Evolutionary conservation across 2,113 vertebrate genomes (phyloP), one percentile per base, ranked within the genome.

Genomic region (Syngnathus typhle): DNA sequence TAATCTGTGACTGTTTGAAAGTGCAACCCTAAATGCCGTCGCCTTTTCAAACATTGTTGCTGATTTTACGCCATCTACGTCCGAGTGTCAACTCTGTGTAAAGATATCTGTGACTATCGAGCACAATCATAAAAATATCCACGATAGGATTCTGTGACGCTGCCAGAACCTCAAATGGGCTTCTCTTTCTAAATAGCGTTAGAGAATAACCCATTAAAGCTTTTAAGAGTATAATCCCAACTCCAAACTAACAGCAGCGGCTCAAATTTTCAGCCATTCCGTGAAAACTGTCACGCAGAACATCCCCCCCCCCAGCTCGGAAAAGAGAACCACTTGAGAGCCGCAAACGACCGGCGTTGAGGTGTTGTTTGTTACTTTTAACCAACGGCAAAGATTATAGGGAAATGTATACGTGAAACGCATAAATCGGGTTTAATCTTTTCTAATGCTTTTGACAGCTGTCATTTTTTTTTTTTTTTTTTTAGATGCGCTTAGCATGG

Each of bases 1-100:
- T 88, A 90, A 89, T 89, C 88, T 88, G 85, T 76, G 72, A 79
- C 79, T 82, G 61, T 69, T 84, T 77, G 87, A 76, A 81, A 88
- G 76, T 65, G 60, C 74, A 88, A 82, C 80, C 75, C 81, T 82
- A 81, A 88, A 84, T 81, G 81, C 82, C 68, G 78, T 81, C 71
- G 61, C 65, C 68, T 81, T 39, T 1, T 64, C 19, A 12, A 39
- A 39, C 11, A 39, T 63, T 55, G 70, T 60, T 69, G 72, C 71
- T 76, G 80, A 85, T 79, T 64, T 72, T 52, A 23, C 38, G 39
- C 70, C 2, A 77, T 69, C 68, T 32, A 73, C 10, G 38, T 52
- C 37, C 32, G 5, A 39, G n/a, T 36, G 46, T 71, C 65, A 79
- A 71, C 60, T 72, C 65, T 55, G 62, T 61, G 62, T 39, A 73